phyloP scores from a whole-genome alignment of 1,140 invertebrate species.

The Hylaeus anthracinus region DNA sequence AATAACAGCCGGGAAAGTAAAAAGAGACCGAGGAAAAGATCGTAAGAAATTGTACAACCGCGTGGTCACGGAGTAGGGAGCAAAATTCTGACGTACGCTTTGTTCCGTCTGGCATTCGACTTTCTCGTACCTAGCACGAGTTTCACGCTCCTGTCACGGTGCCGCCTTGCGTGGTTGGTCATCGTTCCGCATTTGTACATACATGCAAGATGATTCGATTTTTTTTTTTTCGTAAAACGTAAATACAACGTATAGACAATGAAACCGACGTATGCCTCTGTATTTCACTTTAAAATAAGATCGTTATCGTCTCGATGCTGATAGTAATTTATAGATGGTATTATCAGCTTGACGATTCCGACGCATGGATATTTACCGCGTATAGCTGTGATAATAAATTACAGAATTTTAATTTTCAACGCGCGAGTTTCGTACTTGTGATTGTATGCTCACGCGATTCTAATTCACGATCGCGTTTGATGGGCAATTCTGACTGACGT shows the following conservation, averaged over 20 bases:
- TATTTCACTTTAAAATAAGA: neutral
- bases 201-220: neutral
- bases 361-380: neutral
- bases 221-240: neutral
- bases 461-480: neutral
- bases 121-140: conserved; percentile 58
- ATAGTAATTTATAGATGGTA: neutral
- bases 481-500: neutral
- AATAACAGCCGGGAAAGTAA: no score
- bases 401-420: neutral
- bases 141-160: conserved; percentile 43
- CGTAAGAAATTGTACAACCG: neutral
- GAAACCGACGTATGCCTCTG: neutral
- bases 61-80: conserved; percentile 6
- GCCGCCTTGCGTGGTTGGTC: conserved; percentile 26
- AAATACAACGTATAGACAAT: neutral
- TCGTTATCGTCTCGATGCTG: neutral
- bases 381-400: neutral
- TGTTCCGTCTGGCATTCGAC: conserved; percentile 44
- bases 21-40: neutral
- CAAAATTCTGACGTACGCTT: conserved; percentile 51
- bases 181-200: conserved; percentile 22
- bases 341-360: neutral
- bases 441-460: neutral
- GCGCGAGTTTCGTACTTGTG: neutral